Conservation (phyloP, 1,140 invertebrate species). For the Temnothorax nylanderi region DNA sequence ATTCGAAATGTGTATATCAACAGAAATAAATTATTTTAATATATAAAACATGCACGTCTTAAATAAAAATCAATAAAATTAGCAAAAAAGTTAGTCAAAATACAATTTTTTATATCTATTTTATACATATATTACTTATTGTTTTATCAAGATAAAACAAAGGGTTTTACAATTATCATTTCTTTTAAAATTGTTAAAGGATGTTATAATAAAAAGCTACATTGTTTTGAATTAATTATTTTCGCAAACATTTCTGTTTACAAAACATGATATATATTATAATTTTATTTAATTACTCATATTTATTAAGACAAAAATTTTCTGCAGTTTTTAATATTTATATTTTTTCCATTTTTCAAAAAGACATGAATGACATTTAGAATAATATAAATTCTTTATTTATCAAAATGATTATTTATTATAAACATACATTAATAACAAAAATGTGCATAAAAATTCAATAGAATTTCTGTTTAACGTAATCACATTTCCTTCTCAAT, state of each 20-base stretch:
- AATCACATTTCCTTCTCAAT: slow-evolving; percentile 13
- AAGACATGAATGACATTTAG: neutral
- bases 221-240: neutral
- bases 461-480: slow-evolving; percentile 15
- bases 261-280: neutral
- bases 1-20: neutral
- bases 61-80: neutral
- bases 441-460: slow-evolving; percentile 8
- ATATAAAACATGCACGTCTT: neutral
- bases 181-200: neutral
- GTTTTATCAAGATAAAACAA: neutral
- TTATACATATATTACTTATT: neutral
- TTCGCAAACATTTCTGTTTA: neutral
- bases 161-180: neutral
- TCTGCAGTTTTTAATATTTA: neutral
- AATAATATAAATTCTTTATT: neutral
- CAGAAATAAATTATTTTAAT: neutral
- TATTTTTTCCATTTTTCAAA: neutral
- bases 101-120: neutral
- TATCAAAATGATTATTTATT: slow-evolving; percentile 12
- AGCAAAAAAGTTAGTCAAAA: neutral
- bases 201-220: neutral
- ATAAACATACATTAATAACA: neutral
- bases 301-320: neutral
- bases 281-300: neutral